phyloP scores from a whole-genome alignment of 2,113 vertebrate species.

The Poecile atricapillus region DNA sequence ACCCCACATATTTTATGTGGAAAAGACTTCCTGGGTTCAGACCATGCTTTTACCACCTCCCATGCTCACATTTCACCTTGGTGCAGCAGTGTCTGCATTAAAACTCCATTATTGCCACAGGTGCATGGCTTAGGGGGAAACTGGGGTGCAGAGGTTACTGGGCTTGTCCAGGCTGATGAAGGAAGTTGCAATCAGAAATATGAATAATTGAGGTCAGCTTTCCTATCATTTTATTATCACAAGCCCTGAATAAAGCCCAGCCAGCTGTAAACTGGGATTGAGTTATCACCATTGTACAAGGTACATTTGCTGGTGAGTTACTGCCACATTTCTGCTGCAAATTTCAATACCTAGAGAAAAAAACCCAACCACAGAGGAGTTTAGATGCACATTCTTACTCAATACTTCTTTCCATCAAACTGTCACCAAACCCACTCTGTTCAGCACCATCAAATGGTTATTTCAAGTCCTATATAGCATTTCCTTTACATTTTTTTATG shows the following conservation, averaged over 20 bases:
- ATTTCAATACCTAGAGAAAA: not conserved
- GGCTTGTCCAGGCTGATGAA: not conserved
- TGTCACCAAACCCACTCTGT: not conserved
- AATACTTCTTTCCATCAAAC: not conserved
- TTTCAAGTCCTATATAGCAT: not conserved
- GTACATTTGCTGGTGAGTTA: not conserved
- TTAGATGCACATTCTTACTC: not conserved
- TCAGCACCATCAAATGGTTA: not conserved
- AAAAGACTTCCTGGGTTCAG: not conserved
- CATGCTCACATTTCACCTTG: not conserved
- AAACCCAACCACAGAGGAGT: not conserved
- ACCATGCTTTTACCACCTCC: not conserved
- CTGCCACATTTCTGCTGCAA: not conserved
- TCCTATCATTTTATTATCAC: not conserved
- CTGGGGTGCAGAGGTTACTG: not conserved
- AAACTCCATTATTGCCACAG: not conserved
- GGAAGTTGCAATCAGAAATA: not conserved
- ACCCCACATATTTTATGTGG: rapidly evolving
- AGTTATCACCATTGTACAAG: not conserved
- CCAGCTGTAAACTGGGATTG: not conserved
- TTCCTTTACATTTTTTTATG: not conserved
- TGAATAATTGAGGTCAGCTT: not conserved
- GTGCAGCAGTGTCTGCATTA: not conserved
- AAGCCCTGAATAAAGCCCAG: not conserved
- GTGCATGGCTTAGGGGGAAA: not conserved